Percentiles rank a stretch among this genome's conserved stretches.
phyloP scores from a whole-genome alignment of 35 echinoderm and acorn worm genomes.

The Apostichopus parvimensis region DNA sequence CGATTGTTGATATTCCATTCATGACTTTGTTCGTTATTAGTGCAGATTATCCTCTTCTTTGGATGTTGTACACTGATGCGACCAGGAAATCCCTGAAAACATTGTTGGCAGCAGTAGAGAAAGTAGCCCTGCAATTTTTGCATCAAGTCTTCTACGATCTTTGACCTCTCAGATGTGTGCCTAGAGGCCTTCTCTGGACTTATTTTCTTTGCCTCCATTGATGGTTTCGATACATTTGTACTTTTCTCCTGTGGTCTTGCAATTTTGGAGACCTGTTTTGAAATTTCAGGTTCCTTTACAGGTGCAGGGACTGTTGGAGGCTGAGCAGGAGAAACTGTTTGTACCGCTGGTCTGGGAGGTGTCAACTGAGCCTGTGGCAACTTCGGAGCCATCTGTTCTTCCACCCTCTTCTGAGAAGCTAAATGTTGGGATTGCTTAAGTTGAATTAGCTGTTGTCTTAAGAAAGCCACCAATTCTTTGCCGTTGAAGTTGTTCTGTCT shows the following conservation, averaged over 20 bases:
- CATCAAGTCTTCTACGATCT: constrained; percentile 40
- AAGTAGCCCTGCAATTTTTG: constrained; percentile 67
- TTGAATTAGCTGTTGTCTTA: not conserved
- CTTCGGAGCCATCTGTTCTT: not conserved
- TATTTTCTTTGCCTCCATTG: not conserved
- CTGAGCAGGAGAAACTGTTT: not conserved
- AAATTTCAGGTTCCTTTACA: not conserved
- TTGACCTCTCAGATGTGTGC: not conserved
- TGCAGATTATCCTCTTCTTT: constrained; percentile 32
- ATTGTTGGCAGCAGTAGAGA: constrained; percentile 61
- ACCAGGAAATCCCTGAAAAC: constrained; percentile 74
- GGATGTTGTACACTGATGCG: constrained; percentile 51
- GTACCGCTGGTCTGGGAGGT: not conserved
- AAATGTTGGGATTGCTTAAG: not conserved
- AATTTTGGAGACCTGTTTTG: not conserved
- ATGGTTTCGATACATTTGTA: not conserved
- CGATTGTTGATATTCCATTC: constrained; percentile 43
- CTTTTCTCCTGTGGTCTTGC: not conserved
- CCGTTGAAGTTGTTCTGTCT: not conserved
- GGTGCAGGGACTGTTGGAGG: not conserved
- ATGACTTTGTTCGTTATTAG: constrained; percentile 60
- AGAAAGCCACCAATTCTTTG: constrained; percentile 64
- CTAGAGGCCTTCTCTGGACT: no score
- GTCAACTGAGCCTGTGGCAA: not conserved
- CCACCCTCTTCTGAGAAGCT: not conserved